Conservation (phyloP, 2,888 invertebrate species). For the Erebia aethiops region DNA sequence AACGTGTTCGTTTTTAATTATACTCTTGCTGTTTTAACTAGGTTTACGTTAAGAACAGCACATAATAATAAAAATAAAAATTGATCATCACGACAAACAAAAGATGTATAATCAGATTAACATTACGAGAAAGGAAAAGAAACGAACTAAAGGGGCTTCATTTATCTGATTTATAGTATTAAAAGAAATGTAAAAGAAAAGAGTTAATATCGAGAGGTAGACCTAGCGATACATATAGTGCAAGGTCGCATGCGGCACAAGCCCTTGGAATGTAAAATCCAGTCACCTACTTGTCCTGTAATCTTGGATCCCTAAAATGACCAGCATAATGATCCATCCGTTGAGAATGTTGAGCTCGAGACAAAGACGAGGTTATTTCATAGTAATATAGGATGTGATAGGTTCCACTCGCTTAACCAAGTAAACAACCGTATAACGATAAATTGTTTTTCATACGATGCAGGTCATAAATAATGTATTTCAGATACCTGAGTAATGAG, state of each 20-base stretch:
- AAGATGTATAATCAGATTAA: too few relatives aligned
- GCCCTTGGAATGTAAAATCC: not conserved
- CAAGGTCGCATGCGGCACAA: not conserved
- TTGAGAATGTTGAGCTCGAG: too few relatives aligned
- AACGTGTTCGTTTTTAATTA: too few relatives aligned
- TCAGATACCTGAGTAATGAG: not conserved
- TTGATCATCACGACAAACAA: too few relatives aligned
- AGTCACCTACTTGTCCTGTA: not conserved
- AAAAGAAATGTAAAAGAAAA: too few relatives aligned
- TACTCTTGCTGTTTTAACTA: too few relatives aligned
- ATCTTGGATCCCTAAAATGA: not conserved
- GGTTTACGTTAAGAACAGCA: too few relatives aligned
- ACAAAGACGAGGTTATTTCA: slow-evolving; percentile 2
- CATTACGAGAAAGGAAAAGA: too few relatives aligned
- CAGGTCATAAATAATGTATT: slow-evolving; percentile 23
- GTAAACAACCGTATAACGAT: slow-evolving; percentile 30
- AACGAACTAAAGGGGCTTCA: not conserved
- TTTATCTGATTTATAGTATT: too few relatives aligned
- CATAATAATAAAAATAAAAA: too few relatives aligned
- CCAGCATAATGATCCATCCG: not conserved
- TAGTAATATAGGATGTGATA: slow-evolving; percentile 19
- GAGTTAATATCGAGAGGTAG: too few relatives aligned
- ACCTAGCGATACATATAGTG: too few relatives aligned
- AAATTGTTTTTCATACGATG: slow-evolving; percentile 25
- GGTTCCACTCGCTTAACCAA: slow-evolving; percentile 27